phyloP scores from a whole-genome alignment of 2,888 invertebrate genomes.

The Andrena hattorfiana region DNA sequence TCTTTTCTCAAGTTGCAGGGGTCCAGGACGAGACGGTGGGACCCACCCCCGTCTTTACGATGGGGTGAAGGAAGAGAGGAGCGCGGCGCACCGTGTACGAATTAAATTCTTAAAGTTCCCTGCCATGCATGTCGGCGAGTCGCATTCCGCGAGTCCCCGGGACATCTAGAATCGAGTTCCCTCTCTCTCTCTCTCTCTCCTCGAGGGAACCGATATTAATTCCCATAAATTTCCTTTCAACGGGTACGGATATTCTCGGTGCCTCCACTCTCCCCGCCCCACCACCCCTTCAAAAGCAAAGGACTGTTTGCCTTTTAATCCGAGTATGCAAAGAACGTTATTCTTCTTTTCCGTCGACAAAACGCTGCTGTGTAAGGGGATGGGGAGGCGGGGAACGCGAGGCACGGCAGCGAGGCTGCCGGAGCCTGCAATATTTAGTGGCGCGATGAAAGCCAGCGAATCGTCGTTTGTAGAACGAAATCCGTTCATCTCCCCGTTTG shows the following conservation, averaged over 20 bases:
- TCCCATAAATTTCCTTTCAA: conserved; percentile 85
- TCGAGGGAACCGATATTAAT: conserved; percentile 84
- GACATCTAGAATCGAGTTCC: conserved; percentile 69
- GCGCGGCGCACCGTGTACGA: conserved; percentile 73
- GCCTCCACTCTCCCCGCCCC: conserved; percentile 7
- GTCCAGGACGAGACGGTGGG: background rate
- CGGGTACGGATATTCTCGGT: conserved; percentile 76
- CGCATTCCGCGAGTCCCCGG: conserved; percentile 83
- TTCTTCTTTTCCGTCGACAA: conserved; percentile 75
- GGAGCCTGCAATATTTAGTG: conserved; percentile 56
- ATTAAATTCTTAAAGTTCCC: conserved; percentile 85
- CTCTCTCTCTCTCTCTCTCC: conserved; percentile 42
- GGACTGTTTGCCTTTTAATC: conserved; percentile 83
- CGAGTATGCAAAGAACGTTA: conserved; percentile 83
- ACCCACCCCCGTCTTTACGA: background rate
- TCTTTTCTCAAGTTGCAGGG: background rate
- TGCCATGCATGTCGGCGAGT: conserved; percentile 82
- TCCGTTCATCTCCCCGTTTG: background rate
- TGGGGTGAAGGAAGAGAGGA: conserved; percentile 35
- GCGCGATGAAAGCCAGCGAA: conserved; percentile 40
- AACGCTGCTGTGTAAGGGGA: conserved; percentile 16
- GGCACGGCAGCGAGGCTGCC: conserved; percentile 28
- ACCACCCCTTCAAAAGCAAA: conserved; percentile 53
- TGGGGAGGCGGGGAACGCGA: background rate
- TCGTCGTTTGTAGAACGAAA: conserved; percentile 11